phyloP scores from a whole-genome alignment of 2,797 vertebrate genomes.

The Pipistrellus pipistrellus region DNA sequence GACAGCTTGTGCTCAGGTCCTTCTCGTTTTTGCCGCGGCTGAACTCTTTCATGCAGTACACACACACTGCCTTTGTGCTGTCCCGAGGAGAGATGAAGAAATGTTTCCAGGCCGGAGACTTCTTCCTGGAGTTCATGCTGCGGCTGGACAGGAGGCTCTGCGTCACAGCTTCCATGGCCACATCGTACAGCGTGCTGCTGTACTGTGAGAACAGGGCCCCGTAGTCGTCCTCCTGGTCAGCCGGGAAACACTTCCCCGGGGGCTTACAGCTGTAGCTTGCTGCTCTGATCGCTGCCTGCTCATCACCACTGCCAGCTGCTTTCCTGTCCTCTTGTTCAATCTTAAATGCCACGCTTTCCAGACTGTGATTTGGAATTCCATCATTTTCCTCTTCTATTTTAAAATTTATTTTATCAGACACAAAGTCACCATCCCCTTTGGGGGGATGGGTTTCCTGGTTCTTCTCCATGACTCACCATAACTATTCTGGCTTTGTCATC shows the following conservation, averaged over 20 bases:
- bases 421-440: conserved; percentile 81
- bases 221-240: conserved; percentile 94
- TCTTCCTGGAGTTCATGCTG: conserved; percentile 94
- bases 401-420: conserved; percentile 84
- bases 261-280: conserved; percentile 89
- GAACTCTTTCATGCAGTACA: conserved; percentile 99
- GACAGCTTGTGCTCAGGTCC: conserved; percentile 98
- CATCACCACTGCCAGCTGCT: conserved; percentile 90
- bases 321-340: conserved; percentile 90
- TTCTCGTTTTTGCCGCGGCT: conserved; percentile 99
- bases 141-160: conserved; percentile 97
- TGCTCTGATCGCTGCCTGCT: conserved; percentile 87
- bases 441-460: conserved; percentile 75
- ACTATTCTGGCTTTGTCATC: conserved; percentile 73
- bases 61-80: conserved; percentile 99
- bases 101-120: conserved; percentile 99
- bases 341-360: conserved; percentile 89
- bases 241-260: conserved; percentile 90
- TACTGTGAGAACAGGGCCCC: conserved; percentile 95
- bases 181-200: conserved; percentile 96
- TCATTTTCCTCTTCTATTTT: conserved; percentile 87
- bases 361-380: conserved; percentile 70
- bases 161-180: conserved; percentile 98
- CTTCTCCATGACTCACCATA: conserved; percentile 83
- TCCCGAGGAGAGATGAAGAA: conserved; percentile 99